A percentile compares a stretch with the other conserved stretches of the same genome.
phyloP scores from a whole-genome alignment of 2,888 invertebrate species.

The Abscondita cerata region DNA sequence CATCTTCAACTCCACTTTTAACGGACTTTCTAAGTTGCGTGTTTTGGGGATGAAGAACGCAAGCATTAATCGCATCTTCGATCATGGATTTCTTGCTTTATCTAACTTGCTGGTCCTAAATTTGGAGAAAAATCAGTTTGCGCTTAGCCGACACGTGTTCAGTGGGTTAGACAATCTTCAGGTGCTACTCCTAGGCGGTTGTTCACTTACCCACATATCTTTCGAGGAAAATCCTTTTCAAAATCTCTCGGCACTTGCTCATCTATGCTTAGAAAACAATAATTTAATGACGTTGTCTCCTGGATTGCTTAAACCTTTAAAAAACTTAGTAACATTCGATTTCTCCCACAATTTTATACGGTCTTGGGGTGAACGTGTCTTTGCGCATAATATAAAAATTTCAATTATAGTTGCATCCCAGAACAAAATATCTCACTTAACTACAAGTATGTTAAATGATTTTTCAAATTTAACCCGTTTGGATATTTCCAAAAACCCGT shows the following conservation, averaged over 20 bases:
- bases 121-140: conserved; percentile 63
- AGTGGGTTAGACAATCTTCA: conserved; percentile 61
- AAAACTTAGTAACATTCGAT: conserved; percentile 60
- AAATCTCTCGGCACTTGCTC: conserved; percentile 61
- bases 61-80: conserved; percentile 61
- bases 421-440: conserved; percentile 65
- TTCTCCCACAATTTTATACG: conserved; percentile 62
- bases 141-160: conserved; percentile 56
- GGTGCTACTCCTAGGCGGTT: conserved; percentile 61
- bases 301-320: conserved; percentile 59
- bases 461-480: conserved; percentile 60
- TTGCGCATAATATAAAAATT: conserved; percentile 59
- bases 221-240: conserved; percentile 62
- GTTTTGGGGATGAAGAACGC: conserved; percentile 63
- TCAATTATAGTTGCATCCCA: conserved; percentile 58
- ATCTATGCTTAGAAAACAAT: conserved; percentile 62
- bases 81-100: conserved; percentile 60
- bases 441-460: conserved; percentile 65
- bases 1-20: conserved; percentile 62
- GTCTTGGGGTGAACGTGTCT: conserved; percentile 63
- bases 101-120: conserved; percentile 61
- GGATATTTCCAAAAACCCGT: conserved; percentile 63
- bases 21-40: conserved; percentile 60
- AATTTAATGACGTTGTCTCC: conserved; percentile 59
- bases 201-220: conserved; percentile 59